A percentile compares a stretch with the other conserved stretches of the same genome.
These are phyloP conservation scores for Alosa sapidissima DNA, from an alignment of 2,797 vertebrate genomes.

Conservation along the genomic window DNA sequence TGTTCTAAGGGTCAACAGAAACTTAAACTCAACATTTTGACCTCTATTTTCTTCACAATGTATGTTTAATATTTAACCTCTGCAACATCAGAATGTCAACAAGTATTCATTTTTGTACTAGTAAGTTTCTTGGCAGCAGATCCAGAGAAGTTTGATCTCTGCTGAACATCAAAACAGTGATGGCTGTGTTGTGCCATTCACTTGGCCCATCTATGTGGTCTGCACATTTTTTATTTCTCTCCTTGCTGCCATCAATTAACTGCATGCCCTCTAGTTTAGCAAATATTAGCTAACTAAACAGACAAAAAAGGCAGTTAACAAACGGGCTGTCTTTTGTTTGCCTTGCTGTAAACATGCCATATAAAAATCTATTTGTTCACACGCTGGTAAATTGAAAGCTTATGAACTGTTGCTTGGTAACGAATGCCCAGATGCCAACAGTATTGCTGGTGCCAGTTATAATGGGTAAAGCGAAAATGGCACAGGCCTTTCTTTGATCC, in stretches of 20 bases:
- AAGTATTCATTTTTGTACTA: not conserved
- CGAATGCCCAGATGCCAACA: constrained; percentile 59
- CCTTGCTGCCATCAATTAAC: constrained; percentile 30
- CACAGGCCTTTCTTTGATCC: constrained; percentile 43
- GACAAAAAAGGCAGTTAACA: constrained; percentile 59
- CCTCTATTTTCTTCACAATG: not conserved
- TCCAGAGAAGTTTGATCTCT: not conserved
- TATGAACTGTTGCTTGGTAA: constrained; percentile 71
- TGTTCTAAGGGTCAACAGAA: not conserved
- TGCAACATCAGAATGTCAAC: not conserved
- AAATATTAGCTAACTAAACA: constrained; percentile 52
- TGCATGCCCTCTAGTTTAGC: constrained; percentile 26
- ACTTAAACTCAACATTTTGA: not conserved
- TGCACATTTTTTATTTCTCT: not conserved
- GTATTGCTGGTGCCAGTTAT: constrained; percentile 69
- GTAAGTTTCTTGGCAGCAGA: not conserved
- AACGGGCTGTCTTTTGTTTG: constrained; percentile 58
- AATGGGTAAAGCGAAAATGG: constrained; percentile 55
- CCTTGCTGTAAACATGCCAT: constrained; percentile 60
- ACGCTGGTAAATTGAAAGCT: constrained; percentile 69
- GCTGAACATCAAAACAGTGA: not conserved
- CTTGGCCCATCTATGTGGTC: not conserved
- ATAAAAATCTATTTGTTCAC: constrained; percentile 65
- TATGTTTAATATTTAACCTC: not conserved
- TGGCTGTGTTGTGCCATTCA: not conserved